Evolutionary conservation across 2,113 vertebrate species (phyloP).

Genomic region (Pteropus alecto): DNA sequence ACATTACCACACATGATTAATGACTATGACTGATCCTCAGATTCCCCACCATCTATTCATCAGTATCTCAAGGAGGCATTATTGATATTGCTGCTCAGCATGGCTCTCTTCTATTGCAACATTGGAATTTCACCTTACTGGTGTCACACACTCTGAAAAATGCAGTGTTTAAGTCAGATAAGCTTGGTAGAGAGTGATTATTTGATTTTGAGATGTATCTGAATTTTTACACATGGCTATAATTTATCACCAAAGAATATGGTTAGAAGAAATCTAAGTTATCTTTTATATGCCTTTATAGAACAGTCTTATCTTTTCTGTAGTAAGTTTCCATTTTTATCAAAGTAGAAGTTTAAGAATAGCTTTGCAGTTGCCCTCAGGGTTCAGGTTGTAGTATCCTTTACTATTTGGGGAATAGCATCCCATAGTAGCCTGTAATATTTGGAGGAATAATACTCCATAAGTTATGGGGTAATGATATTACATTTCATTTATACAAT

Average conservation of each 20-base stretch:
- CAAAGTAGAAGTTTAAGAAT: not conserved
- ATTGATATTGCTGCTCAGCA: not conserved
- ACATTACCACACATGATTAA: slow-evolving; percentile 67
- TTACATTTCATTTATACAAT: not conserved
- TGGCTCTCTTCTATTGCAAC: not conserved
- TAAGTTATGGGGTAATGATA: not conserved
- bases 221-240: not conserved
- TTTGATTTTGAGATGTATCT: not conserved
- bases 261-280: not conserved
- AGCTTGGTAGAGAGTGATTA: not conserved
- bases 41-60: slow-evolving; percentile 48
- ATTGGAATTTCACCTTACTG: not conserved
- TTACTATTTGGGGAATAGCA: not conserved
- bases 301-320: not conserved
- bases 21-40: slow-evolving; percentile 29
- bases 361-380: not conserved
- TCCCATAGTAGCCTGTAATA: not conserved
- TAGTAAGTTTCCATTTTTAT: not conserved
- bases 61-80: slow-evolving; percentile 35
- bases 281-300: not conserved
- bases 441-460: not conserved
- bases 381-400: not conserved
- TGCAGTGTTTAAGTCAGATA: not conserved
- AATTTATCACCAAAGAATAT: not conserved
- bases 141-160: not conserved